These are phyloP conservation scores for Megalonaias nervosa DNA, from an alignment of 1,140 invertebrate genomes.

Conservation along the genomic window DNA sequence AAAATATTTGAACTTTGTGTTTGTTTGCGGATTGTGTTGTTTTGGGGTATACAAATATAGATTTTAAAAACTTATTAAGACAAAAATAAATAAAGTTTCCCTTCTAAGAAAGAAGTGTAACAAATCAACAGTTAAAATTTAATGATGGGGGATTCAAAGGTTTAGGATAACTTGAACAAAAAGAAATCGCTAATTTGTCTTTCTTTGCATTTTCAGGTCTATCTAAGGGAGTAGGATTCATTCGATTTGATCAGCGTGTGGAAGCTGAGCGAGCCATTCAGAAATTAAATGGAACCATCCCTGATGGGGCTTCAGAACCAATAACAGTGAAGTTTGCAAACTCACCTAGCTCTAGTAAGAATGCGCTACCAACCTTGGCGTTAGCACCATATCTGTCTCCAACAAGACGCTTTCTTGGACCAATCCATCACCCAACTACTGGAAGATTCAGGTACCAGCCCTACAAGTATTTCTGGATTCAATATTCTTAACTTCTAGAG, in stretches of 20 bases:
- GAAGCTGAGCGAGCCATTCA: conserved; percentile 99
- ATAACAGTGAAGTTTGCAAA: conserved; percentile 99
- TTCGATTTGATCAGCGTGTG: conserved; percentile 97
- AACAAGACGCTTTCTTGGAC: conserved; percentile 86
- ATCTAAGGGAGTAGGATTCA: conserved; percentile 99
- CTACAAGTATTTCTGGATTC: too few relatives aligned
- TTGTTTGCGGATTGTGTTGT: too few relatives aligned
- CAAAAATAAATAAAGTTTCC: too few relatives aligned
- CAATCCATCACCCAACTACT: conserved; percentile 91
- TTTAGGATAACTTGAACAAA: too few relatives aligned
- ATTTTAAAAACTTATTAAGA: too few relatives aligned
- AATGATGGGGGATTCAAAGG: too few relatives aligned
- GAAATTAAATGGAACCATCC: conserved; percentile 95
- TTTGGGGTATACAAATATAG: too few relatives aligned
- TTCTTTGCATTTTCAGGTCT: conserved; percentile 78
- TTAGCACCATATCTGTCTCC: conserved; percentile 85
- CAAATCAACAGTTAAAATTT: too few relatives aligned
- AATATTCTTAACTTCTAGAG: too few relatives aligned
- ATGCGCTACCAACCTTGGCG: conserved; percentile 63
- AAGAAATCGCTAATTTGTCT: too few relatives aligned
- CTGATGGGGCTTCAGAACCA: conserved; percentile 93
- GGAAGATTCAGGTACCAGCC: conserved; percentile 88
- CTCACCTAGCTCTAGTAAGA: conserved; percentile 75
- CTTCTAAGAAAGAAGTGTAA: too few relatives aligned
- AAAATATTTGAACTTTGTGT: too few relatives aligned